phyloP scores from a whole-genome alignment of 1,140 invertebrate species.

The Pseudoatta argentina region DNA sequence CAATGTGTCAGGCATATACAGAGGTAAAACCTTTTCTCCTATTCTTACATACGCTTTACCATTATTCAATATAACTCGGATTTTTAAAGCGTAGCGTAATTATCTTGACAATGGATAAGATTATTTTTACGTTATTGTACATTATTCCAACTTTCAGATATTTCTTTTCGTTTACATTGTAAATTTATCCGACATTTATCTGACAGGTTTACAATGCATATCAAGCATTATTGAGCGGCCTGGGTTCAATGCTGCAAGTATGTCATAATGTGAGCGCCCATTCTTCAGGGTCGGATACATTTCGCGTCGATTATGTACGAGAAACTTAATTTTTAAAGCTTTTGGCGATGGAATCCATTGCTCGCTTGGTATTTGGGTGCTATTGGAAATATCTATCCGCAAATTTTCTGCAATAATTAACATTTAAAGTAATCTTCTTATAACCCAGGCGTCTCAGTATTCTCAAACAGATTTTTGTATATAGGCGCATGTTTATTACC shows the following conservation, averaged over 20 bases:
- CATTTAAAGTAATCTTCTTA: conserved; percentile 60
- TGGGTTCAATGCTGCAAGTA: conserved; percentile 90
- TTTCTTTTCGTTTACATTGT: conserved; percentile 49
- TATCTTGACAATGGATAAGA: neutral
- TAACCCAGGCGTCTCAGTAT: conserved; percentile 58
- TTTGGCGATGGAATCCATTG: conserved; percentile 65
- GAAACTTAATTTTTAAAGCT: conserved; percentile 75
- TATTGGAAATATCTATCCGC: conserved; percentile 70
- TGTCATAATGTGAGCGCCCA: conserved; percentile 87
- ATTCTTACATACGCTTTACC: neutral
- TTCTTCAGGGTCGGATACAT: conserved; percentile 76
- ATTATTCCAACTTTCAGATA: neutral
- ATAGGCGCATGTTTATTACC: neutral
- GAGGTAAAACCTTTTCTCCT: conserved; percentile 89
- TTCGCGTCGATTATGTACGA: conserved; percentile 85
- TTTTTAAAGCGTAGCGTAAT: neutral
- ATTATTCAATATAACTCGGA: neutral
- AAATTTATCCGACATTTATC: conserved; percentile 70
- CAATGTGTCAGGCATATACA: conserved; percentile 98
- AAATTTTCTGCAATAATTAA: conserved; percentile 69
- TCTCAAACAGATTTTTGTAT: conserved; percentile 8
- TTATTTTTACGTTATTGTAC: conserved; percentile 29
- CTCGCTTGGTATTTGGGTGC: conserved; percentile 84
- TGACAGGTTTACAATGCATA: conserved; percentile 90
- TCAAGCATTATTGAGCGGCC: conserved; percentile 89